These are phyloP conservation scores for Pristionchus mayeri DNA, from an alignment of 2,888 invertebrate genomes.

Conservation along the genomic window DNA sequence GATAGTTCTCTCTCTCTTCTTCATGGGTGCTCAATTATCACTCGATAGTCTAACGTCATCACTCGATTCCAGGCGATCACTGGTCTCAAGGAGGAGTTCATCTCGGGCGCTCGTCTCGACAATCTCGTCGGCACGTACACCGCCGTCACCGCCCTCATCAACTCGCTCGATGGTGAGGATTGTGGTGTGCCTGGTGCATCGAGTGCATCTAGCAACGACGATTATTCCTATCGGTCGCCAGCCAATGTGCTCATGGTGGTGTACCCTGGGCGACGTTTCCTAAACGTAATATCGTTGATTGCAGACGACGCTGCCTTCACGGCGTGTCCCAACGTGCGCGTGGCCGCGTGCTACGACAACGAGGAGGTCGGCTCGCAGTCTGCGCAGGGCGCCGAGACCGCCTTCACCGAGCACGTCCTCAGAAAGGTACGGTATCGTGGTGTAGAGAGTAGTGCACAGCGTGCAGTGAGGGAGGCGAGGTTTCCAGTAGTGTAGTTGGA, in stretches of 20 bases:
- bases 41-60: neutral
- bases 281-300: neutral
- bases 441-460: neutral
- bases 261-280: neutral
- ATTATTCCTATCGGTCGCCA: neutral
- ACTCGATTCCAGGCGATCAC: constrained; percentile 73
- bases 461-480: neutral
- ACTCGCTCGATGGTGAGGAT: constrained; percentile 73
- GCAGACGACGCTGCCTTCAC: constrained; percentile 41
- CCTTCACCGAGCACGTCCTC: constrained; percentile 78
- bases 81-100: constrained; percentile 79
- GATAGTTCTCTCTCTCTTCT: too few species aligned
- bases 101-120: constrained; percentile 79
- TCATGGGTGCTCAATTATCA: too few species aligned
- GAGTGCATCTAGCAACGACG: neutral
- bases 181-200: constrained; percentile 43
- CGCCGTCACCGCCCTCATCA: constrained; percentile 77
- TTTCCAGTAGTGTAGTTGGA: neutral
- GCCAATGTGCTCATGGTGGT: neutral
- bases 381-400: constrained; percentile 79
- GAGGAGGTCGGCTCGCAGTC: constrained; percentile 80
- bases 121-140: constrained; percentile 79
- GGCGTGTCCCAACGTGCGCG: constrained; percentile 76
- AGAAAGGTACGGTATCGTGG: constrained; percentile 73
- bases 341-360: constrained; percentile 79